A percentile compares a stretch with the other conserved stretches of the same genome.
These are phyloP conservation scores for Cepaea nemoralis DNA, from an alignment of 1,140 invertebrate species.

Conservation along the genomic window DNA sequence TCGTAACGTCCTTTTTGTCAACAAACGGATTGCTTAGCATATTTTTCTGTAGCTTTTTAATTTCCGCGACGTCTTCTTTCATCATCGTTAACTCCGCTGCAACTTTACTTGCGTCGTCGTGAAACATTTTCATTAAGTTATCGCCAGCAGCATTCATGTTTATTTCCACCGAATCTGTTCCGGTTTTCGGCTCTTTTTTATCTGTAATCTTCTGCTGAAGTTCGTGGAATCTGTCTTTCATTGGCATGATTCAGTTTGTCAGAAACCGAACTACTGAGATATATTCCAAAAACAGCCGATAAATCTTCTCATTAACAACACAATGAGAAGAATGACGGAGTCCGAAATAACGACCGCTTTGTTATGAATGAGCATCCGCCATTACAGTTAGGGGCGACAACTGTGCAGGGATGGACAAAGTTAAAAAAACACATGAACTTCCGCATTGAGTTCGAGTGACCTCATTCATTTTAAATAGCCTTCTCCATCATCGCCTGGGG, in stretches of 20 bases:
- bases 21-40: constrained; percentile 52
- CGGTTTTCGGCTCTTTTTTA: constrained; percentile 48
- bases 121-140: constrained; percentile 49
- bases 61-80: constrained; percentile 46
- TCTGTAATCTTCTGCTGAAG: constrained; percentile 45
- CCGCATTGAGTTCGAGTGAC: too few species aligned
- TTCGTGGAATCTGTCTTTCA: constrained; percentile 54
- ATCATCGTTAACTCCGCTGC: constrained; percentile 47
- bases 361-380: constrained; percentile 12
- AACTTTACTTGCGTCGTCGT: constrained; percentile 46
- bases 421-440: too few species aligned
- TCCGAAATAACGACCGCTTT: neutral
- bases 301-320: too few species aligned
- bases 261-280: too few species aligned
- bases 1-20: constrained; percentile 37
- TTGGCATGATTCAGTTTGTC: constrained; percentile 38
- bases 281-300: too few species aligned
- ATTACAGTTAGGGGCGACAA: neutral
- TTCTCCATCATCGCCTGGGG: too few species aligned
- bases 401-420: neutral
- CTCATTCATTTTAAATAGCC: too few species aligned
- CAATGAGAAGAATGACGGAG: neutral
- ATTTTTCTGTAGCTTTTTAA: constrained; percentile 52
- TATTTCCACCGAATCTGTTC: constrained; percentile 25
- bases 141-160: constrained; percentile 44